Conservation (phyloP, 2,888 invertebrate species). For the Brassicogethes aeneus region DNA sequence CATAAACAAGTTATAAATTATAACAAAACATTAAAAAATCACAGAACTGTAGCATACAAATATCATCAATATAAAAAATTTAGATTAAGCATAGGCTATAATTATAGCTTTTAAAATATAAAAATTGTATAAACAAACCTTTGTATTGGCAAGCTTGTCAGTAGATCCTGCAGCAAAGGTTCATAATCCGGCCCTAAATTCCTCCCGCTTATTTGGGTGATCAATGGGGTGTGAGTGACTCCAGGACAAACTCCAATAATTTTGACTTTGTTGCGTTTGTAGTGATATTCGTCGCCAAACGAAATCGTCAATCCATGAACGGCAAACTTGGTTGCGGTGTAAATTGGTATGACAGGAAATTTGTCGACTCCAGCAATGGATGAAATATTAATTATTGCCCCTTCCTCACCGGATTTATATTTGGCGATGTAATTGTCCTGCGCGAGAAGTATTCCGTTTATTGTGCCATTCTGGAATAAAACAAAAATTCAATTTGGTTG, state of each 20-base stretch:
- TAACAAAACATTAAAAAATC: no score
- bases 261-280: conserved; percentile 43
- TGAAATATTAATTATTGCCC: conserved; percentile 54
- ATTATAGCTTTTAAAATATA: not conserved
- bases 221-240: conserved; percentile 39
- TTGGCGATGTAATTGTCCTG: conserved; percentile 40
- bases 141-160: not conserved
- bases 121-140: no score
- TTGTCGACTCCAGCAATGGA: conserved; percentile 50
- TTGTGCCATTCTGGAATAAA: conserved; percentile 36
- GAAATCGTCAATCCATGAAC: conserved; percentile 28
- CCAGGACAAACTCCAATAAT: conserved; percentile 48
- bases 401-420: conserved; percentile 44
- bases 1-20: no score
- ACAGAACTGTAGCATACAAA: no score
- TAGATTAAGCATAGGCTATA: not conserved
- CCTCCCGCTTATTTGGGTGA: not conserved
- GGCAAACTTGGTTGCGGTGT: conserved; percentile 41
- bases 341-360: conserved; percentile 44
- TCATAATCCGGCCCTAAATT: not conserved
- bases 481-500: no score
- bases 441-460: conserved; percentile 37
- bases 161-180: not conserved
- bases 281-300: conserved; percentile 34
- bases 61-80: not conserved